Base-by-base conservation (phyloP, 1,140 invertebrate species). In the Tetramorium simillimum region DNA sequence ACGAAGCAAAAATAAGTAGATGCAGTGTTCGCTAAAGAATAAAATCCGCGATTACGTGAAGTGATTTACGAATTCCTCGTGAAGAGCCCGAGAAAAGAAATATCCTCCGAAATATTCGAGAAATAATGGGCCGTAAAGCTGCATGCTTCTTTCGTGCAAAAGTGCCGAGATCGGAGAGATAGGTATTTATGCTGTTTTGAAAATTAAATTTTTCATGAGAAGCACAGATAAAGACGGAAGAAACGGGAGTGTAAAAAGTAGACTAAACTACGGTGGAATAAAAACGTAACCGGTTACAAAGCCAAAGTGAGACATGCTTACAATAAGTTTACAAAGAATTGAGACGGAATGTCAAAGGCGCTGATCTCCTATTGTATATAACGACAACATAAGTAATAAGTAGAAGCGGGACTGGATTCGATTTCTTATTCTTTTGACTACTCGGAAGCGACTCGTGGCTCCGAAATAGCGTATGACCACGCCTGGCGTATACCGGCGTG, bases 381-480 rank as follows among this genome's bases (percentile, higher is more conserved):
- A 28, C 24, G 24, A 28, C 24, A 28, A 28, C 24, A 28, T n/a
- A n/a, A n/a, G 18, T 14, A 72, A 60, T 60, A 46, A 82, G 2
- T 14, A 14, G 3, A 9, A 14, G 18, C 37, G 16, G n/a, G 56
- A 73, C 46, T 60, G 67, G 56, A 84, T 60, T 73, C n/a, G 53
- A 7, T 84, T 73, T 49, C n/a, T 75, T 37, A 81, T 49, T 84
- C 65, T 49, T 73, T 60, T 18, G 28, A 60, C 18, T 37, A 37
- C 9, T 75, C 43, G 40, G n/a, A 62, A 16, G 6, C n/a, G 14
- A 46, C 37, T 37, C 18, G 14, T 33, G 53, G 33, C 12, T 75
- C 53, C 56, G 80, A 84, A 84, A 75, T 60, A 75, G 53, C 69
- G 33, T 60, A 75, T 75, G 80, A 84, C 56, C 51, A 6, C 16